Evolutionary conservation across 2,888 invertebrate genomes (phyloP).

Genomic region (Hemaris fuciformis): DNA sequence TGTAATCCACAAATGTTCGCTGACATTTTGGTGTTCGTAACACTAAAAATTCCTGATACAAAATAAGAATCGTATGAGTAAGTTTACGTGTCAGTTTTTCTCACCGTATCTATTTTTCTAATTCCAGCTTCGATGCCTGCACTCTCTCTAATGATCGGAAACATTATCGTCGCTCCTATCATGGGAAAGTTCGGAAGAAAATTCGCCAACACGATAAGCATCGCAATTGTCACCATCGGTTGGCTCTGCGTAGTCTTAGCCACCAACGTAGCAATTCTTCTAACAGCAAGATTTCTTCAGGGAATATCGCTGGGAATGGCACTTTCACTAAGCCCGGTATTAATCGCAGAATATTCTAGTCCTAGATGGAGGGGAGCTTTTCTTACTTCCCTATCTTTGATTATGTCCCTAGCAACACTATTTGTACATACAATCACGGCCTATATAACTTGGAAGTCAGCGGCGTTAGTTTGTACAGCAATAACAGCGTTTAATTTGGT

Average conservation of each 20-base stretch:
- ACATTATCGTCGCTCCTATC: conserved; percentile 56
- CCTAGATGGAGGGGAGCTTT: conserved; percentile 80
- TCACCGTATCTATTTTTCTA: background rate
- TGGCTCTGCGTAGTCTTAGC: conserved; percentile 75
- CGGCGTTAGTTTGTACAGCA: conserved; percentile 64
- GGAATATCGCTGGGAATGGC: conserved; percentile 70
- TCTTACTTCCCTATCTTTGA: conserved; percentile 75
- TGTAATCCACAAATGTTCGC: too few species aligned
- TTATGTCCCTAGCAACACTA: conserved; percentile 78
- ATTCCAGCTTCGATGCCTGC: conserved; percentile 59
- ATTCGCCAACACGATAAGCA: conserved; percentile 67
- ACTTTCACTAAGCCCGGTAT: conserved; percentile 58
- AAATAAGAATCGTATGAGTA: too few species aligned
- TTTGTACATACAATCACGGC: conserved; percentile 81
- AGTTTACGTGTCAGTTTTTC: background rate
- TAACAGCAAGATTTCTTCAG: conserved; percentile 49
- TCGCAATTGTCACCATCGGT: conserved; percentile 69
- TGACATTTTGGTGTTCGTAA: too few species aligned
- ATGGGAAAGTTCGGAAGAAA: conserved; percentile 81
- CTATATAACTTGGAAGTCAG: conserved; percentile 72
- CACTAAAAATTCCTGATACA: too few species aligned
- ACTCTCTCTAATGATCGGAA: conserved; percentile 54
- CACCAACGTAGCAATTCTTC: conserved; percentile 47
- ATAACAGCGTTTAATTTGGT: conserved; percentile 62
- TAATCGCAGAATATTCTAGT: conserved; percentile 72